Evolutionary conservation across 1,140 invertebrate genomes (phyloP).

Genomic region (Ylistrum balloti): DNA sequence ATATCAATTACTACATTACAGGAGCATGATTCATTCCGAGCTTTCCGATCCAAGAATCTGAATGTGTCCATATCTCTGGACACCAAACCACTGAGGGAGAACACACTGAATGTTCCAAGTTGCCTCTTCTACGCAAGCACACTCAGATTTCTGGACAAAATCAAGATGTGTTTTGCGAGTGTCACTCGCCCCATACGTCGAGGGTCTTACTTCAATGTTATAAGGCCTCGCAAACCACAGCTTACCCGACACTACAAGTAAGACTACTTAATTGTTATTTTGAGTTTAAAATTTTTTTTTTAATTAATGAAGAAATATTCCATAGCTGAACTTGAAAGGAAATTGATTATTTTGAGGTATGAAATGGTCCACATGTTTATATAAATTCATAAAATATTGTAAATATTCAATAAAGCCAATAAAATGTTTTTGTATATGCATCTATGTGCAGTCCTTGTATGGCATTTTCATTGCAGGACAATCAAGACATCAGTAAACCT

Average conservation of each 20-base stretch:
- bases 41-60: constrained; percentile 96
- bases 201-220: constrained; percentile 93
- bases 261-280: constrained; percentile 55
- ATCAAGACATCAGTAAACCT: constrained; percentile 92
- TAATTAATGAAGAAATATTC: too few species aligned
- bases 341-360: too few species aligned
- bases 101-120: constrained; percentile 84
- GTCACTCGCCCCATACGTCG: constrained; percentile 96
- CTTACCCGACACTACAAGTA: constrained; percentile 94
- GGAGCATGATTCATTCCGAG: constrained; percentile 89
- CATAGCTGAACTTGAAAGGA: too few species aligned
- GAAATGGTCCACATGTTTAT: too few species aligned
- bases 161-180: constrained; percentile 97
- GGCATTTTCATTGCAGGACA: constrained; percentile 84
- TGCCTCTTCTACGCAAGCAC: constrained; percentile 96
- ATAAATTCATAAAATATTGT: too few species aligned
- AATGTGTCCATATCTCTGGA: constrained; percentile 95
- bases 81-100: constrained; percentile 86
- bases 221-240: constrained; percentile 92
- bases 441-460: too few species aligned
- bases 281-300: too few species aligned
- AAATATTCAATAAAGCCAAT: too few species aligned
- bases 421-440: too few species aligned
- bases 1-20: constrained; percentile 75
- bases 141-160: constrained; percentile 93